Percentiles rank a stretch among this genome's conserved stretches.
Conservation (phyloP, 2,113 vertebrate species). For the Neopipo cinnamomea region DNA sequence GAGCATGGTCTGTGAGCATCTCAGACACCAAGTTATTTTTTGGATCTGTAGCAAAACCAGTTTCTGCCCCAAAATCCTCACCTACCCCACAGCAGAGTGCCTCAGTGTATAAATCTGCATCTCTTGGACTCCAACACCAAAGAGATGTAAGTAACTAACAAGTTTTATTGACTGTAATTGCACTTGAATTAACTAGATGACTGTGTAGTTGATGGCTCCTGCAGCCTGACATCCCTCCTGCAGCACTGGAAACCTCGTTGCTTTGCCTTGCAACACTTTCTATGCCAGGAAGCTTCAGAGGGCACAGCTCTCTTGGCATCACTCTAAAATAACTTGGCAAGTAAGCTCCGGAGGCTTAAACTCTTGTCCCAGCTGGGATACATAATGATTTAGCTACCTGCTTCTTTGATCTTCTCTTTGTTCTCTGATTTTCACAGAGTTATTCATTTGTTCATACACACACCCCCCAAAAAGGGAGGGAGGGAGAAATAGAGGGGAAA, state of each 20-base stretch:
- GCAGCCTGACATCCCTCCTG: slow-evolving; percentile 8
- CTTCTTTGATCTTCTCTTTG: slow-evolving; percentile 29
- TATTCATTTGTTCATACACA: not conserved
- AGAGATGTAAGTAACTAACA: not conserved
- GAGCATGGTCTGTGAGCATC: not conserved
- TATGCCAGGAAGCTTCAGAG: slow-evolving; percentile 20
- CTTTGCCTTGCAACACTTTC: not conserved
- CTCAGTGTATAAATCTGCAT: not conserved
- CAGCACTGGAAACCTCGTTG: not conserved
- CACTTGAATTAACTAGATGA: slow-evolving; percentile 13
- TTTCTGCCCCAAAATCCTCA: not conserved
- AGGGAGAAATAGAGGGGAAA: not conserved
- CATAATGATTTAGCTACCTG: slow-evolving; percentile 21
- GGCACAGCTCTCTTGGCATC: slow-evolving; percentile 28
- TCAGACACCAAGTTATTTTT: not conserved
- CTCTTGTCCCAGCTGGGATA: not conserved
- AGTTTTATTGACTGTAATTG: not conserved
- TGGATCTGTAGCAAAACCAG: not conserved
- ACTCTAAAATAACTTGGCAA: slow-evolving; percentile 25
- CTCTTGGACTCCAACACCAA: accelerated
- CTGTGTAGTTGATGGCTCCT: slow-evolving; percentile 14
- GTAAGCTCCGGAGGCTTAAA: not conserved
- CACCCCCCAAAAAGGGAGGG: not conserved
- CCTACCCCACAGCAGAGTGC: not conserved
- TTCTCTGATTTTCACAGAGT: not conserved